Evolutionary conservation across 2,113 vertebrate species (phyloP).

Genomic region (Peucedramus taeniatus): DNA sequence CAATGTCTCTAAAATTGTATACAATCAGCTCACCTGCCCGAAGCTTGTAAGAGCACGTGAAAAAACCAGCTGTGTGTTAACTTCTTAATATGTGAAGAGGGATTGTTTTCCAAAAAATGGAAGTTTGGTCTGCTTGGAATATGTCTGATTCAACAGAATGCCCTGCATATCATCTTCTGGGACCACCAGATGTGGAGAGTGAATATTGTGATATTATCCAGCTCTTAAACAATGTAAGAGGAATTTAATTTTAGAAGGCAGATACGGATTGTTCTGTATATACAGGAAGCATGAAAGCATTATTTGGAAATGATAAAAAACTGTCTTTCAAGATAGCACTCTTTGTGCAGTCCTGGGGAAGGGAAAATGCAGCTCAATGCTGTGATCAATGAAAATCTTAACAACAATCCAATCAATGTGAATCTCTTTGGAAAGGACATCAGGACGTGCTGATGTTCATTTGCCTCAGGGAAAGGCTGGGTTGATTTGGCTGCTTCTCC

Average conservation of each 20-base stretch:
- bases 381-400: not conserved
- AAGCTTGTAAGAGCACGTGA: not conserved
- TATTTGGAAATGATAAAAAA: not conserved
- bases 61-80: not conserved
- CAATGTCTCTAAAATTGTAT: not conserved
- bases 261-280: not conserved
- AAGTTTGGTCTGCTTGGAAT: not conserved
- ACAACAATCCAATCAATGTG: not conserved
- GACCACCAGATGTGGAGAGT: not conserved
- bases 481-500: not conserved
- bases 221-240: not conserved
- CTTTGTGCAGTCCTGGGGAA: not conserved
- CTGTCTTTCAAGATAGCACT: not conserved
- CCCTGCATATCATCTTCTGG: not conserved
- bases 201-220: not conserved
- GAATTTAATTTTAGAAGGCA: not conserved
- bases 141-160: not conserved
- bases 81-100: not conserved
- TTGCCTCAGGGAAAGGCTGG: not conserved
- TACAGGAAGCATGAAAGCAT: not conserved
- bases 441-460: not conserved
- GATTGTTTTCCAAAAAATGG: not conserved
- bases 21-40: not conserved
- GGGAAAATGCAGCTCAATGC: not conserved
- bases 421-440: not conserved